Conservation (phyloP, 1,140 invertebrate genomes). For the Ooceraea biroi region DNA sequence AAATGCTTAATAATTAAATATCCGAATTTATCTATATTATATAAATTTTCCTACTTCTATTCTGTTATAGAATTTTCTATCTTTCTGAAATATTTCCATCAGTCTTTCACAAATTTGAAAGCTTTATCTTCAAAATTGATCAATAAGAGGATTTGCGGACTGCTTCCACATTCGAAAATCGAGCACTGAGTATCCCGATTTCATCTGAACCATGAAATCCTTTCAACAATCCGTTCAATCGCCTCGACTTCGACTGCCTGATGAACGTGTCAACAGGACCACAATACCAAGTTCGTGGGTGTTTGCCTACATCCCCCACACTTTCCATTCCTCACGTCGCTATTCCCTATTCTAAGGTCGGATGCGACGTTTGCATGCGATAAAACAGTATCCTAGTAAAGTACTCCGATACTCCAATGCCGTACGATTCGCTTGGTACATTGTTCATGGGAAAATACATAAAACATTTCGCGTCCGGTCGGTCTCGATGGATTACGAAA, state of each 20-base stretch:
- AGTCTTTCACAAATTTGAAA: neutral
- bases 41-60: neutral
- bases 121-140: neutral
- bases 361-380: slow-evolving; percentile 28
- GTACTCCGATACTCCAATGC: neutral
- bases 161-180: slow-evolving; percentile 12
- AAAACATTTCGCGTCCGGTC: slow-evolving; percentile 46
- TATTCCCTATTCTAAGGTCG: neutral
- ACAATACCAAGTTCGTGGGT: slow-evolving; percentile 48
- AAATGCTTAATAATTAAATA: neutral
- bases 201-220: slow-evolving; percentile 31
- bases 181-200: neutral
- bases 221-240: slow-evolving; percentile 37
- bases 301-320: slow-evolving; percentile 25
- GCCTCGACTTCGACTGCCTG: slow-evolving; percentile 8
- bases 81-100: neutral
- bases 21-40: neutral
- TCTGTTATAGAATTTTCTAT: neutral
- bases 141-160: slow-evolving; percentile 10
- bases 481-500: slow-evolving; percentile 14
- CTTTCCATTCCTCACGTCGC: slow-evolving; percentile 17
- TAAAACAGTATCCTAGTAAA: neutral
- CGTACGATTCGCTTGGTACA: neutral
- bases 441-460: slow-evolving; percentile 38
- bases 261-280: slow-evolving; percentile 61